phyloP scores from a whole-genome alignment of 2,113 vertebrate genomes.

The Aegypius monachus region DNA sequence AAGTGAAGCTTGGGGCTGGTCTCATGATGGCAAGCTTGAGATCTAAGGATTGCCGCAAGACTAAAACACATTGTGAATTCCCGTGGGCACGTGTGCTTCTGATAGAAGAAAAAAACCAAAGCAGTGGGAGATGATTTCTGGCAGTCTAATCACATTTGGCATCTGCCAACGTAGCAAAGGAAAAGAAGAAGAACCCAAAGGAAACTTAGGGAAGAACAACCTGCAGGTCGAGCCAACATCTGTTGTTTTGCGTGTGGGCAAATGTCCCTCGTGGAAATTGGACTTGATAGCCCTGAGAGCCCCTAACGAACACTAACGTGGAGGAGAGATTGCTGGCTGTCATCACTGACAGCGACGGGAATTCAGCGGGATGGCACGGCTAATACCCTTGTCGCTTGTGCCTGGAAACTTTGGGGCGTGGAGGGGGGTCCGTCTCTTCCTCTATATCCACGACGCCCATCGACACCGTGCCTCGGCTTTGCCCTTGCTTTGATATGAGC shows the following conservation, averaged over 20 bases:
- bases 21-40: background rate
- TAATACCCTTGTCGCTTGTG: too few relatives aligned
- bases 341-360: too few relatives aligned
- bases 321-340: background rate
- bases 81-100: accelerated
- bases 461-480: too few relatives aligned
- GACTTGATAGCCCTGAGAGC: background rate
- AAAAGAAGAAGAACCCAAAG: background rate
- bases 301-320: background rate
- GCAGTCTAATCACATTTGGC: background rate
- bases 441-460: too few relatives aligned
- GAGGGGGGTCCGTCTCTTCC: background rate
- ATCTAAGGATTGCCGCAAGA: background rate
- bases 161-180: accelerated
- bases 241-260: background rate
- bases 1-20: background rate
- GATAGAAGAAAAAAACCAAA: background rate
- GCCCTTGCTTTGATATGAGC: accelerated
- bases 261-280: background rate
- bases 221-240: background rate
- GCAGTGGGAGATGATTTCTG: background rate
- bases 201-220: background rate
- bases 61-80: background rate
- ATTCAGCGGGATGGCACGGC: accelerated
- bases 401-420: accelerated